Conservation (phyloP, 1,140 invertebrate genomes). For the Musca vetustissima region DNA sequence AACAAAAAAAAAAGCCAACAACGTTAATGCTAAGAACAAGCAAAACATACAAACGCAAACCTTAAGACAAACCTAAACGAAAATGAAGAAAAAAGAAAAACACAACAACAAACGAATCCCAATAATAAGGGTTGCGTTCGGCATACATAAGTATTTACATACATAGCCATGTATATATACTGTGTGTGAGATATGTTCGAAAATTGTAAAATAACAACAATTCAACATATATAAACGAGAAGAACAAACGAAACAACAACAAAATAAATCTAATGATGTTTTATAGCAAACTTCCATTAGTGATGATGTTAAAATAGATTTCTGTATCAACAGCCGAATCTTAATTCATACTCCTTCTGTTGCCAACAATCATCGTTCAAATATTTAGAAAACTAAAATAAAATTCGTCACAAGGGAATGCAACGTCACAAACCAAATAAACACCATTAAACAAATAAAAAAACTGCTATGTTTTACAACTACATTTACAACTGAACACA, state of each 20-base stretch:
- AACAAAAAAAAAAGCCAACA: no score
- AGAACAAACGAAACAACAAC: slow-evolving; percentile 14
- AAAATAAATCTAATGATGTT: slow-evolving; percentile 27
- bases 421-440: not conserved
- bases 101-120: not conserved
- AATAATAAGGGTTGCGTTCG: not conserved
- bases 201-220: not conserved
- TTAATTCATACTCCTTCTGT: slow-evolving; percentile 56
- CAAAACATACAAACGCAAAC: no score
- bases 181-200: not conserved
- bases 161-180: not conserved
- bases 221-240: not conserved
- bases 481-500: no score
- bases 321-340: slow-evolving; percentile 56
- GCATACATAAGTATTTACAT: not conserved
- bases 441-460: not conserved
- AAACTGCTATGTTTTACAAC: no score
- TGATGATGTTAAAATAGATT: slow-evolving; percentile 37
- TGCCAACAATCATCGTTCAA: slow-evolving; percentile 25
- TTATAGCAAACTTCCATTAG: no score
- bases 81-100: no score
- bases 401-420: not conserved
- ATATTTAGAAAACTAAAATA: slow-evolving; percentile 16
- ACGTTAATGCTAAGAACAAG: no score
- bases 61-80: no score